These are phyloP conservation scores for Peromyscus nudipes DNA, from an alignment of 2,797 vertebrate genomes.

Conservation along the genomic window DNA sequence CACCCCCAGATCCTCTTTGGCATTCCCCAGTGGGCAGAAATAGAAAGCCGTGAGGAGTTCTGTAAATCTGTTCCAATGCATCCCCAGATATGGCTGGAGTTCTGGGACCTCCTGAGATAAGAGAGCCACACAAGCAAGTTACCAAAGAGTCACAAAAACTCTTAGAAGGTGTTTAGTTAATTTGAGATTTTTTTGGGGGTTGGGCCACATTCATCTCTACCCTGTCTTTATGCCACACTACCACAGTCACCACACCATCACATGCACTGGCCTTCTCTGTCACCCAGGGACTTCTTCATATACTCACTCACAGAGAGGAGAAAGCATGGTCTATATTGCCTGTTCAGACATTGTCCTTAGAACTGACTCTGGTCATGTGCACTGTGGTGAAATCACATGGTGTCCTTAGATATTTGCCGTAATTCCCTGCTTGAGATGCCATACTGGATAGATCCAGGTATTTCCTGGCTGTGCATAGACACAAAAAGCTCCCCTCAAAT, in stretches of 20 bases:
- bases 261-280: background rate
- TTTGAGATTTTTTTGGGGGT: background rate
- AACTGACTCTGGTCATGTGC: too few relatives aligned
- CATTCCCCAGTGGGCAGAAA: background rate
- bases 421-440: background rate
- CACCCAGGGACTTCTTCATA: background rate
- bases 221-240: background rate
- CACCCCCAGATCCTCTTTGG: background rate
- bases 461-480: background rate
- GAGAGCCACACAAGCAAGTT: background rate
- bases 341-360: background rate
- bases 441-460: background rate
- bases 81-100: accelerated
- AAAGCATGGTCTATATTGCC: background rate
- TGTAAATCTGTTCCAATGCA: background rate
- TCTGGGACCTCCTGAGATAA: background rate
- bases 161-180: background rate
- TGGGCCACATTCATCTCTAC: background rate
- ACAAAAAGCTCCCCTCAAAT: background rate
- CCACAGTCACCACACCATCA: background rate
- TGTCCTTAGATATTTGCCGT: background rate
- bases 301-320: background rate
- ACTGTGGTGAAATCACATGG: background rate
- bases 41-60: background rate
- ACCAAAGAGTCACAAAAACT: background rate